Base-by-base conservation (phyloP, 37 sponge, comb jelly and placozoan species). In the Haliclona indistincta region DNA sequence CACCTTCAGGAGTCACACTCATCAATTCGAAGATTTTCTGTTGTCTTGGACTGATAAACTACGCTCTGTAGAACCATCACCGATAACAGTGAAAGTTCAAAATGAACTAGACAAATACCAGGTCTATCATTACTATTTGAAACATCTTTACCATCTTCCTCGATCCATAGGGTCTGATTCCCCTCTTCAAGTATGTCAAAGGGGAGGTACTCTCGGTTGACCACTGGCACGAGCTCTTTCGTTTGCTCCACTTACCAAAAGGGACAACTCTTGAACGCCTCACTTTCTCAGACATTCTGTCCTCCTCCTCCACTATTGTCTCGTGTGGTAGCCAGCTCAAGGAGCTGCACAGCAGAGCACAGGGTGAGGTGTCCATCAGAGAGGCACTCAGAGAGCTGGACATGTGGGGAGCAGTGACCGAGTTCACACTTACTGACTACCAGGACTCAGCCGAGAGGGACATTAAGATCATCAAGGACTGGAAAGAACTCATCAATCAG, bases 201-300 rank as follows among this genome's bases (percentile, higher is more conserved):
- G 99, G 99, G 0, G 99, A 98, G 35, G 85, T 82, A 11, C 84
- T 93, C 52, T 94, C 99, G 17, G 43, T 75, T 51, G 97, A 98
- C 8, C 96, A 98, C 88, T 98, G 99, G 99, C 84, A 87, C 5
- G 96, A 98, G 77, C 67, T 98, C 52, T 98, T 93, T 80, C 74
- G 83, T 17, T 79, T 98, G 69, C 74, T 98, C 19, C 84, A 80
- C 23, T 23, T 93, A 54, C 86, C 89, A 0, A 79, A 63, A 42
- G 88, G 85, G n/a, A 89, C 84, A n/a, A 88, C 86, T 45, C 75
- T 86, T 54, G 96, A 90, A 80, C 89, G 81, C 44, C 87, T 93
- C 38, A 72, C 68, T 8, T 93, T 90, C 75, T 70, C 78, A 35
- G 91, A 93, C 73, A 42, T 93, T 35, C 64, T 95, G 20, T 30